Base-by-base conservation (phyloP, 1,140 invertebrate species). In the Leptinotarsa defecta region DNA sequence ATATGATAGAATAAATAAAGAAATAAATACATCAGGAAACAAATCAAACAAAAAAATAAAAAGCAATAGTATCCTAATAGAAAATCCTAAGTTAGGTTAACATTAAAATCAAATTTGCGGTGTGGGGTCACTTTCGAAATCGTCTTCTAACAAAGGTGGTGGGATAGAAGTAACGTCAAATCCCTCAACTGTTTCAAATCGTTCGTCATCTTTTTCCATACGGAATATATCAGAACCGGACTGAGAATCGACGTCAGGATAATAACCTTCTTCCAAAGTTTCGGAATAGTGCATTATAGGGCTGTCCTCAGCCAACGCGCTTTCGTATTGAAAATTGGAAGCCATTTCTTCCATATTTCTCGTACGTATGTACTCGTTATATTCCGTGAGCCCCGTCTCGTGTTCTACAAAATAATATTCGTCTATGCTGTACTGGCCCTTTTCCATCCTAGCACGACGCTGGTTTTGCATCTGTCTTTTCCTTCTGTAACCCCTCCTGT, bases 161-260 rank as follows among this genome's bases (percentile, higher is more conserved):
- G 91, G 91, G 72, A 92, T 88, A 48, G 87, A 91, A 4, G 90
- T 88, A 0, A 92, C 90, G 78, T 92, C 91, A 80, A 92, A 92
- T 81, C 90, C 87, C 77, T 89, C 88, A 8, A 84, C 86, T 4
- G 86, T 73, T 84, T 82, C 83, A 68, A 78, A 81, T 74, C 85
- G 85, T 71, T 87, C 90, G 68, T 86, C 88, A 34, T 88, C 88
- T 48, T 87, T 87, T 67, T 89, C 88, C 82, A 89, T 88, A 1
- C 88, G 88, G 80, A 88, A 89, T 78, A 88, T 89, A 63, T 86
- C 87, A 13, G 85, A 84, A 63, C 88, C 88, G 68, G 86, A 87
- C 82, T 83, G 89, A 4, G 90, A 91, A 82, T 91, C 90, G 11
- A 90, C 88, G 83, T 91, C 91, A 4, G 90, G 90, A 70, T 90